Percentiles rank a stretch among this genome's conserved stretches.
Evolutionary conservation across 2,797 vertebrate species (phyloP).

Genomic region (Clarias laeviceps): DNA sequence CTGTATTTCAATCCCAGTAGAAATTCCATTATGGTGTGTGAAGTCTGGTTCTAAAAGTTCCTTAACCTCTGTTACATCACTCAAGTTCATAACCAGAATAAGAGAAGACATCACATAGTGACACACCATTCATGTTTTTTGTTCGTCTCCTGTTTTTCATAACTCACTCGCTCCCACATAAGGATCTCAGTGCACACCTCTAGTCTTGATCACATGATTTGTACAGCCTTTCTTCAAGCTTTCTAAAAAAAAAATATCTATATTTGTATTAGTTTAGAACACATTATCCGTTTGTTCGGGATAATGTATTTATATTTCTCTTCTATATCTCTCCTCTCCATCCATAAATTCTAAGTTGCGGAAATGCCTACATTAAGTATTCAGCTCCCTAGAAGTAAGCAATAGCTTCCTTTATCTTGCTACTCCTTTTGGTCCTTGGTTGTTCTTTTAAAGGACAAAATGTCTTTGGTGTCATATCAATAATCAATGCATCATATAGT

Average conservation of each 20-base stretch:
- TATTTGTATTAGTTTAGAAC: neutral
- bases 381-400: neutral
- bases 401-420: neutral
- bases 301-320: neutral
- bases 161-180: neutral
- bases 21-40: neutral
- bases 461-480: neutral
- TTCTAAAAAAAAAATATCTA: neutral
- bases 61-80: neutral
- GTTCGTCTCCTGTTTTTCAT: neutral
- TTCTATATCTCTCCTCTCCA: neutral
- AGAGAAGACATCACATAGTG: neutral
- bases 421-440: neutral
- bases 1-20: no score
- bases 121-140: neutral
- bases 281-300: neutral
- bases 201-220: neutral
- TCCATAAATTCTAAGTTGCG: neutral
- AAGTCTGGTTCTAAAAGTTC: neutral
- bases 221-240: neutral
- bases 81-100: neutral
- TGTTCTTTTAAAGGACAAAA: neutral
- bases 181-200: neutral
- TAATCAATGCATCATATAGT: constrained; percentile 2
- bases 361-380: neutral